These are phyloP conservation scores for Chloroclysta siterata DNA, from an alignment of 2,888 invertebrate genomes.

Conservation along the genomic window DNA sequence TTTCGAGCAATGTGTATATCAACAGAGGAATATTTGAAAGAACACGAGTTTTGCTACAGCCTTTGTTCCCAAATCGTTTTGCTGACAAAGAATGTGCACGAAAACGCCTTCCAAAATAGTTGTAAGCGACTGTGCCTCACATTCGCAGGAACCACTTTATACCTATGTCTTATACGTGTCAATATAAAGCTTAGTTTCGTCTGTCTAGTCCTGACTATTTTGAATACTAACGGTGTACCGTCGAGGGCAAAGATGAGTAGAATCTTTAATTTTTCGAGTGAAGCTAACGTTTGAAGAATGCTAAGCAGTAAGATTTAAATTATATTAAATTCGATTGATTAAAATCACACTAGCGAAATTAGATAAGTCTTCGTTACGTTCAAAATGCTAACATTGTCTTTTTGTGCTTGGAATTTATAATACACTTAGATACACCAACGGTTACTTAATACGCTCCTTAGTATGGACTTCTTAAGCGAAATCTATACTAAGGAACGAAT, in stretches of 20 bases:
- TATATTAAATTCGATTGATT: slow-evolving; percentile 15
- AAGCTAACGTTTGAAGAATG: slow-evolving; percentile 24
- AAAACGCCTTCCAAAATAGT: slow-evolving; percentile 28
- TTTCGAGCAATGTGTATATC: slow-evolving; percentile 41
- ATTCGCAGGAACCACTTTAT: not conserved
- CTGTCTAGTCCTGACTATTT: slow-evolving; percentile 13
- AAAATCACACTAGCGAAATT: not conserved
- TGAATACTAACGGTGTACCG: slow-evolving; percentile 33
- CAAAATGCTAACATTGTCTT: not conserved
- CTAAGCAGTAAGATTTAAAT: slow-evolving; percentile 17
- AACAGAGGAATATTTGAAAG: slow-evolving; percentile 57
- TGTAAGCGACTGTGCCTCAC: slow-evolving; percentile 26
- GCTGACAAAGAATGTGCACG: slow-evolving; percentile 48
- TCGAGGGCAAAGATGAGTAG: slow-evolving; percentile 32
- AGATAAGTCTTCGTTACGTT: slow-evolving; percentile 5
- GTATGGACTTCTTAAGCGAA: too few species aligned
- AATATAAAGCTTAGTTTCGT: slow-evolving; percentile 4
- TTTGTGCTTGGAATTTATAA: not conserved
- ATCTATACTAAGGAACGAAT: too few species aligned
- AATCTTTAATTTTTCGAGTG: slow-evolving; percentile 30
- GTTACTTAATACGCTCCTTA: too few species aligned
- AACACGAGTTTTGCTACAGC: slow-evolving; percentile 47
- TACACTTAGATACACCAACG: too few species aligned
- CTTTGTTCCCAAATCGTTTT: slow-evolving; percentile 59
- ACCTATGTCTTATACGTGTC: not conserved